phyloP scores from a whole-genome alignment of 1,140 invertebrate genomes.

The Aricia agestis region DNA sequence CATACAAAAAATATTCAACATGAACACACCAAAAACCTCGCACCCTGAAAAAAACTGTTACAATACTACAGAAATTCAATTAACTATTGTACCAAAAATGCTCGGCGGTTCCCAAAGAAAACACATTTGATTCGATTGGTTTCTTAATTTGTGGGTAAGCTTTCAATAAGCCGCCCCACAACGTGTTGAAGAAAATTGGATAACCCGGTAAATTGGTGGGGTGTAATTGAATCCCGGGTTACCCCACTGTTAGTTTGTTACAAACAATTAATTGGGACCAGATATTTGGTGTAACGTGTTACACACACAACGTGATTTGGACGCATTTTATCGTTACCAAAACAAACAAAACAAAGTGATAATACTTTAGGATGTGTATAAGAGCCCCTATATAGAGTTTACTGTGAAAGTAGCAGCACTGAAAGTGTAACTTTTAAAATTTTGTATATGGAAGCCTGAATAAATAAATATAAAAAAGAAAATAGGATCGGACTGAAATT shows the following conservation, averaged over 20 bases:
- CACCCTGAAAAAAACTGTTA: too few species aligned
- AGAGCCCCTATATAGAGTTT: too few species aligned
- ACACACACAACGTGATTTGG: not conserved
- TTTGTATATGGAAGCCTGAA: too few species aligned
- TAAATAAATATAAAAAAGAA: too few species aligned
- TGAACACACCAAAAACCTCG: too few species aligned
- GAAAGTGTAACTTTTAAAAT: too few species aligned
- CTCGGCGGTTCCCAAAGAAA: not conserved
- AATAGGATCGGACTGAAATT: too few species aligned
- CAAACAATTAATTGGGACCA: not conserved
- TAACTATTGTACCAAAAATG: not conserved
- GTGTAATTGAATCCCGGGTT: not conserved
- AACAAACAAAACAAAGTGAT: too few species aligned
- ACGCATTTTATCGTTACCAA: too few species aligned
- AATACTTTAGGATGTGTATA: too few species aligned
- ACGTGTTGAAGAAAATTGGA: not conserved
- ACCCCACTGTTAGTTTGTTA: not conserved
- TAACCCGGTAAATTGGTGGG: not conserved
- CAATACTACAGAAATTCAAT: not conserved
- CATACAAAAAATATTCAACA: too few species aligned
- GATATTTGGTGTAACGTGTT: not conserved
- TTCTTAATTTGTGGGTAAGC: not conserved
- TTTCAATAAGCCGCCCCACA: not conserved
- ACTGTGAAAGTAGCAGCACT: too few species aligned
- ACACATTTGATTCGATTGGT: constrained; percentile 3